Evolutionary conservation across 1,140 invertebrate genomes (phyloP), one percentile per base, ranked within the genome.

Genomic region (Camponotus pennsylvanicus): DNA sequence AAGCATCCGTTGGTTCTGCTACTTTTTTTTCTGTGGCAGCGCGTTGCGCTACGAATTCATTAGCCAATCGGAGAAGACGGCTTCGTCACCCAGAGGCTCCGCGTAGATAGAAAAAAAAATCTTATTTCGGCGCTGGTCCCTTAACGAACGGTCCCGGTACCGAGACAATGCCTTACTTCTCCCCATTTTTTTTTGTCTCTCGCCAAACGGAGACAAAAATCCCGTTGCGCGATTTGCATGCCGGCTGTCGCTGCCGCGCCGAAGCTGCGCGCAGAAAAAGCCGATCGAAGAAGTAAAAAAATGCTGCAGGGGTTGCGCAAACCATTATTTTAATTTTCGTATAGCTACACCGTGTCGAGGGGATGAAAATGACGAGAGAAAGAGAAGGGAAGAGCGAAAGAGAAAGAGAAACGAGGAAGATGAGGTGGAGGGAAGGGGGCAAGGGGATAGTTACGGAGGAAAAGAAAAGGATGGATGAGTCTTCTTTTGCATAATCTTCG

Each of bases 251-350:
- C 70, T 40, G 79, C 27, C 55, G 67, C 18, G 69, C 40, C 21
- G 67, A 73, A 73, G 40, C 67, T 73, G 69, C 79, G 73, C 63
- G 79, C n/a, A 75, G 79, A 70, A 70, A 86, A 79, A 80, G 52
- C 83, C 49, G 77, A 85, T 63, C 64, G 87, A 82, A 66, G 61
- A 88, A 91, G 75, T 80, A 75, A 83, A 85, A 85, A 85, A 85
- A 42, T 85, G 76, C 63, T 63, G 63, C 63, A 86, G 85, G 85
- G 66, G 66, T 82, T 70, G 85, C 86, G 89, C 27, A 61, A 87
- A 90, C 92, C 91, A 94, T 94, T 94, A 94, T 94, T 94, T 94
- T 93, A 94, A 93, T 94, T 93, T 93, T 86, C 84, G 87, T 83
- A 34, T 40, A 63, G 69, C 55, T 61, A 83, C 49, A 52, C 79